A percentile compares a stretch with the other conserved stretches of the same genome.
phyloP scores from a whole-genome alignment of 2,113 vertebrate species.

The Trinectes maculatus region DNA sequence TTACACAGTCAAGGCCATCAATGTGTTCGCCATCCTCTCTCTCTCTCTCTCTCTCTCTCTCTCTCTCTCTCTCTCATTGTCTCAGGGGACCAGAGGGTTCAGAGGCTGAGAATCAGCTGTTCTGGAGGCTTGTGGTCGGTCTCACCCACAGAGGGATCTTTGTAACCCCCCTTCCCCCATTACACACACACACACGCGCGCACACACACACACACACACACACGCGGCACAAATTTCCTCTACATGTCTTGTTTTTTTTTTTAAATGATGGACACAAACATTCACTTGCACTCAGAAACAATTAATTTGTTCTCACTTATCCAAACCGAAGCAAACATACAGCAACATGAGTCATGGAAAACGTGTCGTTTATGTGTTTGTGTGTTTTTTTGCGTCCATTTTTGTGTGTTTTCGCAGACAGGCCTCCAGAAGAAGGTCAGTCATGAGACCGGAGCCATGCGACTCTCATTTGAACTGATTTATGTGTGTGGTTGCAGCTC shows the following conservation, averaged over 20 bases:
- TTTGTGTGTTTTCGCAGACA: slow-evolving; percentile 37
- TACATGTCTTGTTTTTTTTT: not conserved
- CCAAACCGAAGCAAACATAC: not conserved
- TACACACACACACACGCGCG: slow-evolving; percentile 26
- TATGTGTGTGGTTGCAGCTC: slow-evolving; percentile 53
- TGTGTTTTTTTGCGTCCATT: slow-evolving; percentile 27
- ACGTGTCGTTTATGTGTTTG: slow-evolving; percentile 18
- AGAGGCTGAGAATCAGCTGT: slow-evolving; percentile 69
- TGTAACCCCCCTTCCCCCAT: slow-evolving; percentile 54
- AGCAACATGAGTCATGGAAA: slow-evolving; percentile 1
- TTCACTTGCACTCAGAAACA: slow-evolving; percentile 10
- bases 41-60: slow-evolving; percentile 2
- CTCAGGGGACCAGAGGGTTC: slow-evolving; percentile 46
- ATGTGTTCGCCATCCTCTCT: slow-evolving; percentile 4
- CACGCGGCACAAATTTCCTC: slow-evolving; percentile 18
- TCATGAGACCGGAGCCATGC: slow-evolving; percentile 72
- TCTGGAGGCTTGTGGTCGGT: slow-evolving; percentile 65
- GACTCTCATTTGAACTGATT: slow-evolving; percentile 71
- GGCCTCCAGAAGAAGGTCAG: slow-evolving; percentile 43
- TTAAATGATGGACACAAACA: slow-evolving; percentile 6
- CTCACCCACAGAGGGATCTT: slow-evolving; percentile 72
- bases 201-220: slow-evolving; percentile 19
- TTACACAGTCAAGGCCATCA: slow-evolving; percentile 23
- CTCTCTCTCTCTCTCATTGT: slow-evolving; percentile 17
- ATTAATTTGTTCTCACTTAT: slow-evolving; percentile 11